Evolutionary conservation across 1,140 invertebrate genomes (phyloP).

Genomic region (Frieseomelitta varia): DNA sequence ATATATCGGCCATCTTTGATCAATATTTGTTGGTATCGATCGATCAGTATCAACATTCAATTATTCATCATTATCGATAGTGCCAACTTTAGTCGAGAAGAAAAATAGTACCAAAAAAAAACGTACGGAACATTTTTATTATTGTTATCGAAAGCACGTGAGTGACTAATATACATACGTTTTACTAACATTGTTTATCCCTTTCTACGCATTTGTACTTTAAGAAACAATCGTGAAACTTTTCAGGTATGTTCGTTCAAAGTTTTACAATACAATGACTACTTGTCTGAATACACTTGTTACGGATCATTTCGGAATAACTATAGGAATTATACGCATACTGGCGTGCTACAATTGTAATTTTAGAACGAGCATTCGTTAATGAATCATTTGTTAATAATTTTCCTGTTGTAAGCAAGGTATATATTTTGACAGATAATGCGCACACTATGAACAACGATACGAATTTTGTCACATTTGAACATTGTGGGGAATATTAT

Average conservation of each 20-base stretch:
- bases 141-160: background rate
- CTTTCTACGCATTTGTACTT: conserved; percentile 27
- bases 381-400: conserved; percentile 23
- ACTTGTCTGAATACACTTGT: conserved; percentile 3
- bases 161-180: conserved; percentile 4
- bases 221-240: conserved; percentile 18
- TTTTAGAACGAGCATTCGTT: background rate
- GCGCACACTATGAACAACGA: conserved; percentile 46
- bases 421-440: conserved; percentile 5
- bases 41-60: background rate
- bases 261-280: conserved; percentile 22
- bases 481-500: conserved; percentile 48
- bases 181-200: conserved; percentile 19
- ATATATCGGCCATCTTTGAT: background rate
- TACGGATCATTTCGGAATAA: conserved; percentile 13
- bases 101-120: too few relatives aligned
- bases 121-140: conserved; percentile 13
- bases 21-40: background rate
- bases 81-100: background rate
- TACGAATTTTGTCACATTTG: conserved; percentile 38
- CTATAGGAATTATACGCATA: background rate
- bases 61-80: background rate
- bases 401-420: conserved; percentile 36
- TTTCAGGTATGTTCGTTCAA: background rate
- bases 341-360: conserved; percentile 5